phyloP scores from a whole-genome alignment of 2,113 vertebrate genomes.

The Triplophysa dalaica region DNA sequence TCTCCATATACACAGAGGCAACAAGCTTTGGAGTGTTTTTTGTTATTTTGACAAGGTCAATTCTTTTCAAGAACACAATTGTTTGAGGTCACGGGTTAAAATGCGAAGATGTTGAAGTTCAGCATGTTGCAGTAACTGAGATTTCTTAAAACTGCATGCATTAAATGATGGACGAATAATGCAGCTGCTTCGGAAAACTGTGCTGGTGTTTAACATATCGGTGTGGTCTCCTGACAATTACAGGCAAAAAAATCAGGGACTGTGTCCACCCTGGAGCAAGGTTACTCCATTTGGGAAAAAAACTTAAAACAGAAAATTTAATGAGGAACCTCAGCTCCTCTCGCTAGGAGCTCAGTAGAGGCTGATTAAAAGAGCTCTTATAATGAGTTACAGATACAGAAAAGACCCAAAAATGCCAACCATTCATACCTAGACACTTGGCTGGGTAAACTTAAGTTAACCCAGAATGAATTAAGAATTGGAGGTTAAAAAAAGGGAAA shows the following conservation, averaged over 20 bases:
- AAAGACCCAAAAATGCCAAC: constrained; percentile 52
- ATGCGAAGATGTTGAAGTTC: not conserved
- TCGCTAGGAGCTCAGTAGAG: constrained; percentile 62
- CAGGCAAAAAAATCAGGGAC: not conserved
- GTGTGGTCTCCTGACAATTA: not conserved
- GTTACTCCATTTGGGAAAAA: not conserved
- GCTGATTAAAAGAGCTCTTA: constrained; percentile 60
- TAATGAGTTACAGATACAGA: constrained; percentile 71
- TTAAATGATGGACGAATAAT: not conserved
- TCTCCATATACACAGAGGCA: not conserved
- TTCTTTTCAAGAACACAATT: constrained; percentile 12
- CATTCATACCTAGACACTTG: constrained; percentile 61
- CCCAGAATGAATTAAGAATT: not conserved
- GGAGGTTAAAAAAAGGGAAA: not conserved
- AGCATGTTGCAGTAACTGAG: not conserved
- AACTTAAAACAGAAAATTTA: constrained; percentile 31
- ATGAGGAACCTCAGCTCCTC: constrained; percentile 61
- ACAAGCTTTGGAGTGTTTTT: constrained; percentile 12
- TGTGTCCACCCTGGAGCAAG: constrained; percentile 19
- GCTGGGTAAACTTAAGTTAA: constrained; percentile 66
- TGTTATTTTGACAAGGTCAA: constrained; percentile 11
- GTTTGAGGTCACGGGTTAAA: constrained; percentile 1
- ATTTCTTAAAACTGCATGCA: not conserved
- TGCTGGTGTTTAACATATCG: not conserved
- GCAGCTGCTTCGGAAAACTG: not conserved